Base-by-base conservation (phyloP, 2,797 vertebrate genomes). In the Siniperca scherzeri region DNA sequence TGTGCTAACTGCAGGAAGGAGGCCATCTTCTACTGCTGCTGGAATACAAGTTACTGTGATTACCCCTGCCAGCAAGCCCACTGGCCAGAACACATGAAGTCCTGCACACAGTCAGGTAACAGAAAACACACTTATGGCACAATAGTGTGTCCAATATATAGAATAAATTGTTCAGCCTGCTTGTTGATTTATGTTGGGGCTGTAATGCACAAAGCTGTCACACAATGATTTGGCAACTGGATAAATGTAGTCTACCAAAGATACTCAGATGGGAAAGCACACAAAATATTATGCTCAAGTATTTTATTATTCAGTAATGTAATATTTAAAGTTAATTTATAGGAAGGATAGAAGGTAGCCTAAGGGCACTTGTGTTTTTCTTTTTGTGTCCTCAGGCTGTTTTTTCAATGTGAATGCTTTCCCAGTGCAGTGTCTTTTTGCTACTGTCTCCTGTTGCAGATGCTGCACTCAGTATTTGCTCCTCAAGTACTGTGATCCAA, bases 41-140 rank as follows among this genome's bases (percentile, higher is more conserved):
- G 98, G 98, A 99, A 99, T 80, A 99, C 98, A 27, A 99, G 98
- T 93, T 99, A 99, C 94, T 99, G 98, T 7, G 98, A 99, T 92
- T 99, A 99, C 85, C 98, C 98, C 77, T 99, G 98, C 88, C 98
- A 99, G 90, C 98, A 99, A 90, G 98, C 98, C 22, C 98, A 99
- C 93, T 99, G 98, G 98, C 98, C 98, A 0, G 98, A 99, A 91
- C 98, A 99, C 76, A 99, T 99, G 98, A 99, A 99, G 89, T 99
- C 98, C 79, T 99, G 98, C 92, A 99, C 98, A 14, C 98, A 99
- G 94, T 99, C 98, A 94, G 98, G 98, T 99, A 97, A 85, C 64
- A 12, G 2, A 11, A 52, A 56, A 48, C 65, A 67, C 22, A 60
- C 46, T 25, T 42, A 12, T 11, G 22, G 22, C 7, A 6, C 57